These are phyloP conservation scores for Lycia hirtaria DNA, from an alignment of 2,888 invertebrate species.

Conservation along the genomic window DNA sequence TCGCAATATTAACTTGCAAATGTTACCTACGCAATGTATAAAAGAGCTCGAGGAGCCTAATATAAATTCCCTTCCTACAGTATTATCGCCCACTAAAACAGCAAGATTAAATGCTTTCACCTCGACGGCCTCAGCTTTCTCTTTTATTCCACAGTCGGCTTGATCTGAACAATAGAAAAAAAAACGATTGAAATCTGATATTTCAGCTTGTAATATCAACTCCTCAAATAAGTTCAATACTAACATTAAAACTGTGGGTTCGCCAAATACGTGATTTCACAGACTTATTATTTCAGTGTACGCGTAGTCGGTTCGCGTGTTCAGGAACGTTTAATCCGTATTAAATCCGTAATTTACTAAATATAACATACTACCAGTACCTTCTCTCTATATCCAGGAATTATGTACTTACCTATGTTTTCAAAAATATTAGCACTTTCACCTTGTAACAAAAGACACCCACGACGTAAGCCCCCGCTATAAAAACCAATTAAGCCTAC, in stretches of 20 bases:
- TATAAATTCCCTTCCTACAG: conserved; percentile 41
- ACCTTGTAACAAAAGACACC: no score
- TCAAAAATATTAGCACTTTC: no score
- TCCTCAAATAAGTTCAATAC: background rate
- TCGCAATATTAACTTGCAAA: conserved; percentile 2
- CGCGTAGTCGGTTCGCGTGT: no score
- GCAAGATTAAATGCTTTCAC: conserved; percentile 23
- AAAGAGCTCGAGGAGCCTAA: conserved; percentile 27
- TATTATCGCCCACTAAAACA: conserved; percentile 32
- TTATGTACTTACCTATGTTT: no score
- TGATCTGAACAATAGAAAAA: background rate
- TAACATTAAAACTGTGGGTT: background rate
- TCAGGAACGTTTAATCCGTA: no score
- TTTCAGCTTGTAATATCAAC: background rate
- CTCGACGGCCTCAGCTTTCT: conserved; percentile 1
- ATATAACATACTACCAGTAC: no score
- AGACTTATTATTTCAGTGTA: no score
- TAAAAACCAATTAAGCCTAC: no score
- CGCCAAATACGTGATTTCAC: background rate
- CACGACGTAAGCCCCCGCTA: no score
- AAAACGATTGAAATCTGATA: background rate
- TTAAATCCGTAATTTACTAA: no score
- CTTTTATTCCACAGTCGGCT: conserved; percentile 5
- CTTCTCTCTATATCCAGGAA: no score
- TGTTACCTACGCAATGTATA: conserved; percentile 1